These are phyloP conservation scores for Platyrinchus mystaceus DNA, from an alignment of 2,797 vertebrate species.

Conservation along the genomic window DNA sequence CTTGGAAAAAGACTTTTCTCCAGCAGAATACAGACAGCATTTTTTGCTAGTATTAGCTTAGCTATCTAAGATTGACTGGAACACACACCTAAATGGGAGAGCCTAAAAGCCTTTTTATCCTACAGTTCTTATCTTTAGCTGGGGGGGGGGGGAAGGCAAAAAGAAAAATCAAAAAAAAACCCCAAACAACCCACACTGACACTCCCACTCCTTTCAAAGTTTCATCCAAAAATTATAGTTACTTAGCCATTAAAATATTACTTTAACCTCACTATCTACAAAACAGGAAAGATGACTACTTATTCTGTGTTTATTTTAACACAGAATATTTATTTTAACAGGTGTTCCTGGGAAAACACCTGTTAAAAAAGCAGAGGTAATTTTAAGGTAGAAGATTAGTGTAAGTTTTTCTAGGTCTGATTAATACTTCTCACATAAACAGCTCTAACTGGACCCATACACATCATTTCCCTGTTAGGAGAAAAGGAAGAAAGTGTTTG, in stretches of 20 bases:
- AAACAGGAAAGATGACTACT: background rate
- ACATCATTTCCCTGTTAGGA: background rate
- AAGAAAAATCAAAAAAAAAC: no score
- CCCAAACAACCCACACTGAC: background rate
- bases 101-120: background rate
- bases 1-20: background rate
- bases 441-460: background rate
- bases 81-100: background rate
- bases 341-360: background rate
- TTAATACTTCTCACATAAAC: background rate
- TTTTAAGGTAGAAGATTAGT: background rate
- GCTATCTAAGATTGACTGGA: background rate
- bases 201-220: background rate
- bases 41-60: background rate
- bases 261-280: background rate
- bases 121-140: background rate
- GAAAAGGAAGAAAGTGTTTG: background rate
- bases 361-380: background rate
- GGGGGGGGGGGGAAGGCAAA: fast-evolving
- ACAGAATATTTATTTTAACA: no score
- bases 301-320: background rate
- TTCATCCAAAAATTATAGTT: background rate
- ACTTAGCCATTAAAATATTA: background rate
- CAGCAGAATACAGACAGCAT: background rate
- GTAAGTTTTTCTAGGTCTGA: background rate